These are phyloP conservation scores for Podarcis lilfordi DNA, from an alignment of 2,797 vertebrate genomes.

Conservation along the genomic window DNA sequence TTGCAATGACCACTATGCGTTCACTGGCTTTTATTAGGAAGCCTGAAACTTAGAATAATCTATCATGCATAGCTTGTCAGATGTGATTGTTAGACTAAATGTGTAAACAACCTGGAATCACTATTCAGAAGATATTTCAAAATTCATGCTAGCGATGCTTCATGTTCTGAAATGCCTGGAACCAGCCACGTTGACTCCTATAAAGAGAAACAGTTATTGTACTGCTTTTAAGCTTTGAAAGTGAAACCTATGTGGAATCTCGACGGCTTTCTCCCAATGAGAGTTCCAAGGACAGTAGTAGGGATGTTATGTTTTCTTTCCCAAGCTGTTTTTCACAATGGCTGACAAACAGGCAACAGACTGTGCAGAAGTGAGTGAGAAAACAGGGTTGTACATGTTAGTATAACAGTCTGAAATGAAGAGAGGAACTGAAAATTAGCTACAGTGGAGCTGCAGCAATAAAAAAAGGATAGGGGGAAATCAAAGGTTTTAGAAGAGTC, in stretches of 20 bases:
- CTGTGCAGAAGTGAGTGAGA: background rate
- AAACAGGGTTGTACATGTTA: background rate
- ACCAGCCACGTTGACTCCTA: background rate
- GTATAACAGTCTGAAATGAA: background rate
- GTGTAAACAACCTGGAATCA: background rate
- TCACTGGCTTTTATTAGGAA: background rate
- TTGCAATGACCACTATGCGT: background rate
- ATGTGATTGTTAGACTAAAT: background rate
- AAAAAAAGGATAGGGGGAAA: background rate
- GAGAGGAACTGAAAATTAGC: background rate
- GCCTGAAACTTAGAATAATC: background rate
- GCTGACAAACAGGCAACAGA: background rate
- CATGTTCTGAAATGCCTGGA: background rate
- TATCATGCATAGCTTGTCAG: background rate
- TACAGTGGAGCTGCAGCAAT: background rate
- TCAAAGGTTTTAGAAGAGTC: slow-evolving; percentile 25
- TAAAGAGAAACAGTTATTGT: background rate
- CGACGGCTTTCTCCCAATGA: background rate
- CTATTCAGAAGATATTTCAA: background rate
- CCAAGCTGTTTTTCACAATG: slow-evolving; percentile 13
- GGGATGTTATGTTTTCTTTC: background rate
- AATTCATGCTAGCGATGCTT: background rate
- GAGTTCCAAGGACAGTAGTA: background rate
- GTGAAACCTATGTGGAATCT: background rate
- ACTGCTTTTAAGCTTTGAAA: background rate